Evolutionary conservation across 2,113 vertebrate species (phyloP), one percentile per base, ranked within the genome.

Genomic region (Erythrocercus mccallii): DNA sequence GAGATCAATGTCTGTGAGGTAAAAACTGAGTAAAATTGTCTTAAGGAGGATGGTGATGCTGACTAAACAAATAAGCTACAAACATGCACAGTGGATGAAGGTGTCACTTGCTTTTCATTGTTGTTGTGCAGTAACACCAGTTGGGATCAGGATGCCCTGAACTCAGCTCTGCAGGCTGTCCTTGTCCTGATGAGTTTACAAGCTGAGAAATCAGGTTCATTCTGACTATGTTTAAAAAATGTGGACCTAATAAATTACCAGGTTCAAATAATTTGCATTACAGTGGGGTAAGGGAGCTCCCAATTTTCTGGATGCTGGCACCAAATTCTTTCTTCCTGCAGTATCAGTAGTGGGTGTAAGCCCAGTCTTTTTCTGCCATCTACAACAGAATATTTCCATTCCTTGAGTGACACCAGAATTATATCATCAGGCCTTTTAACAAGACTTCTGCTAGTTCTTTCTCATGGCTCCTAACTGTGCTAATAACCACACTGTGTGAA

Each of bases 231-330:
- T 86, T 94, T 86, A 17, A 88, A 94, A 95, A 86, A 77, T 60
- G 64, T 78, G 57, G 56, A 92, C 84, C 62, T 91, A 70, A 95
- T 68, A 90, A 93, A 90, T 93, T 77, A 86, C 44, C 69, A 64
- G 31, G 69, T 90, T 83, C 77, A 92, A 81, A 83, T 88, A 81
- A 92, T 95, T 96, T 96, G 72, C 82, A 92, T 96, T 78, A 44
- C 31, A 64, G 9, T 66, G 58, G 30, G n/a, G 30, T 77, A 53
- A 73, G 24, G 51, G 44, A 86, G 47, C 16, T 90, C 64, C 73
- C 56, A 51, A 3, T 31, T 61, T 87, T 38, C 78, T 76, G 69
- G 51, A 80, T 68, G 56, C 37, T 78, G 44, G 45, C 76, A 68
- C 14, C 38, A 68, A 56, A 64, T 84, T 90, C 80, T 51, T 78